Evolutionary conservation across 2,113 vertebrate genomes (phyloP).

Genomic region (Sinocyclocheilus maitianheensis): DNA sequence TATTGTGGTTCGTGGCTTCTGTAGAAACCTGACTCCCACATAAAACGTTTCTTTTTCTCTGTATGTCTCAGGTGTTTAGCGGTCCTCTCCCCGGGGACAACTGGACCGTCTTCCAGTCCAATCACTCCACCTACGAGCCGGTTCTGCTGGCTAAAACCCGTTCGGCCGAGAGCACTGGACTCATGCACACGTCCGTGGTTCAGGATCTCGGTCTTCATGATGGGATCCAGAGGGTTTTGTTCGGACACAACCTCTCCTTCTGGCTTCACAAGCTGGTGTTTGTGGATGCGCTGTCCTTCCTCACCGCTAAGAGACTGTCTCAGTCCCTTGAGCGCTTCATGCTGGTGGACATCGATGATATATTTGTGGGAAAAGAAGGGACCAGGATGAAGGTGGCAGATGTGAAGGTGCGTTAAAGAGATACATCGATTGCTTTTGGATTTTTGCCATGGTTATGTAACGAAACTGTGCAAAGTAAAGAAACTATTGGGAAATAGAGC

Average conservation of each 20-base stretch:
- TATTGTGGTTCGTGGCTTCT: not conserved
- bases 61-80: slow-evolving; percentile 68
- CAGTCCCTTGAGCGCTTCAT: slow-evolving; percentile 91
- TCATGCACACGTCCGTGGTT: slow-evolving; percentile 92
- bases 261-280: slow-evolving; percentile 97
- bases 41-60: not conserved
- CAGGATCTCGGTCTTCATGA: slow-evolving; percentile 97
- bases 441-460: not conserved
- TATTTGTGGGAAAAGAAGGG: slow-evolving; percentile 97
- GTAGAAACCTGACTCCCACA: too few relatives aligned
- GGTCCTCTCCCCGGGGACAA: slow-evolving; percentile 92
- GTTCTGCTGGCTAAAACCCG: slow-evolving; percentile 94
- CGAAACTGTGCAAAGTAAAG: not conserved
- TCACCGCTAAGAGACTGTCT: slow-evolving; percentile 91
- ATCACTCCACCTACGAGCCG: slow-evolving; percentile 94
- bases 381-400: slow-evolving; percentile 96
- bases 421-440: not conserved
- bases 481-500: not conserved
- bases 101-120: slow-evolving; percentile 98
- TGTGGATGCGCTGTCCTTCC: slow-evolving; percentile 92
- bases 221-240: slow-evolving; percentile 94
- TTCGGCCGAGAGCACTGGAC: slow-evolving; percentile 86
- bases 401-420: slow-evolving; percentile 82
- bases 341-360: slow-evolving; percentile 95
- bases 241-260: slow-evolving; percentile 95